These are phyloP conservation scores for Platyrinchus mystaceus DNA, from an alignment of 2,797 vertebrate genomes.

Conservation along the genomic window DNA sequence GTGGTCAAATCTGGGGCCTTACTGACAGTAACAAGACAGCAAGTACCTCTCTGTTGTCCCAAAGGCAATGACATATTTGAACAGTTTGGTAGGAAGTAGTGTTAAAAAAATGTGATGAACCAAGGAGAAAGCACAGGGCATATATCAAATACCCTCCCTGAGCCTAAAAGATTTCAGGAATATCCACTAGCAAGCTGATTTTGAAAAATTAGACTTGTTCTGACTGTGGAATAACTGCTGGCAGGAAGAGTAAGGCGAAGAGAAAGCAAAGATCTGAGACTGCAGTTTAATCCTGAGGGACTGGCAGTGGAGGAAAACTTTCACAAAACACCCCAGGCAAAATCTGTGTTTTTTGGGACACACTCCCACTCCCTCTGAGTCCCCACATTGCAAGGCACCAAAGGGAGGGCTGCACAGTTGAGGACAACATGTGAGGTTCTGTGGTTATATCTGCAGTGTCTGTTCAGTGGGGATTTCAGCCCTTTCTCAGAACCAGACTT, in stretches of 20 bases:
- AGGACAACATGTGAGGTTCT: fast-evolving
- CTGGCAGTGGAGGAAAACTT: neutral
- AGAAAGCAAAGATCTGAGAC: neutral
- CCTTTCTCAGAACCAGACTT: neutral
- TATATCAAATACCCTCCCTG: neutral
- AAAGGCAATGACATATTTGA: neutral
- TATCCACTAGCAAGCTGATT: neutral
- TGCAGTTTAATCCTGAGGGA: neutral
- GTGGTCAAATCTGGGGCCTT: neutral
- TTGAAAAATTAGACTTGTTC: neutral
- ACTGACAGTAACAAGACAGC: neutral
- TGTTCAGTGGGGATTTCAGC: neutral
- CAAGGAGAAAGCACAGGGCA: neutral
- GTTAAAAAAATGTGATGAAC: neutral
- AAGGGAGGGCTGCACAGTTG: neutral
- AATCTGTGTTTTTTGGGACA: neutral
- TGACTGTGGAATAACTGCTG: neutral
- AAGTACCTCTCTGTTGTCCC: neutral
- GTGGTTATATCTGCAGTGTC: neutral
- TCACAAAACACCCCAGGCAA: neutral
- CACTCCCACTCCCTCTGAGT: fast-evolving
- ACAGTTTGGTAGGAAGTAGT: neutral
- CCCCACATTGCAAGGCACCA: fast-evolving
- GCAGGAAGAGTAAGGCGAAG: neutral
- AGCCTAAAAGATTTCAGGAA: neutral